phyloP scores from a whole-genome alignment of 1,140 invertebrate genomes.

The Drosophila nebulosa region DNA sequence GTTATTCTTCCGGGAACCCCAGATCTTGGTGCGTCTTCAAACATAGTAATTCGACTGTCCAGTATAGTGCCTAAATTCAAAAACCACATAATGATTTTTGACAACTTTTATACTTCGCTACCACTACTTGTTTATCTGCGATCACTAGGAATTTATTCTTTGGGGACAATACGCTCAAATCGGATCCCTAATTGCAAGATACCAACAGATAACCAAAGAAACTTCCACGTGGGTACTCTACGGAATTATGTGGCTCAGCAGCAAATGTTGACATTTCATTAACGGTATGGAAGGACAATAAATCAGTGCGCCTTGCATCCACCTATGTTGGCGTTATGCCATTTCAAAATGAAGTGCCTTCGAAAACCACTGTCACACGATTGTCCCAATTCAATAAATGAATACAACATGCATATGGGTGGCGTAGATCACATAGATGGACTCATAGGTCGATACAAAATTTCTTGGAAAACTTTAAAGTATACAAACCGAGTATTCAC shows the following conservation, averaged over 20 bases:
- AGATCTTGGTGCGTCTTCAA: neutral
- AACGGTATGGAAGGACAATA: slow-evolving; percentile 2
- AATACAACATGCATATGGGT: too few relatives aligned
- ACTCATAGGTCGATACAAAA: slow-evolving; percentile 3
- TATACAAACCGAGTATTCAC: slow-evolving; percentile 1
- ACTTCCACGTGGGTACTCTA: neutral
- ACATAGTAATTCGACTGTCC: neutral
- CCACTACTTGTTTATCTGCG: too few relatives aligned
- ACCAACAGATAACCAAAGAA: neutral
- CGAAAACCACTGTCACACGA: neutral
- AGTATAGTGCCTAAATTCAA: neutral
- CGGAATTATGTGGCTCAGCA: neutral
- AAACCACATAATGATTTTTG: neutral
- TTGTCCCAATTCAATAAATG: too few relatives aligned
- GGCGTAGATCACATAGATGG: neutral
- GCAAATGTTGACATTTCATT: slow-evolving; percentile 4
- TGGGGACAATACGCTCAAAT: neutral
- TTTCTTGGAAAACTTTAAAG: neutral
- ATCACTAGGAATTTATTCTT: neutral
- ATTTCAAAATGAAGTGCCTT: neutral
- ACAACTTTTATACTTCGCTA: neutral
- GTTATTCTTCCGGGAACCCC: neutral
- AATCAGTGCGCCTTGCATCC: too few relatives aligned
- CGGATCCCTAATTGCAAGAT: neutral
- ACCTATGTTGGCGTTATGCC: too few relatives aligned